Percentiles rank a stretch among this genome's conserved stretches.
Conservation (phyloP, 2,888 invertebrate genomes). For the Sminthurides aquaticus region DNA sequence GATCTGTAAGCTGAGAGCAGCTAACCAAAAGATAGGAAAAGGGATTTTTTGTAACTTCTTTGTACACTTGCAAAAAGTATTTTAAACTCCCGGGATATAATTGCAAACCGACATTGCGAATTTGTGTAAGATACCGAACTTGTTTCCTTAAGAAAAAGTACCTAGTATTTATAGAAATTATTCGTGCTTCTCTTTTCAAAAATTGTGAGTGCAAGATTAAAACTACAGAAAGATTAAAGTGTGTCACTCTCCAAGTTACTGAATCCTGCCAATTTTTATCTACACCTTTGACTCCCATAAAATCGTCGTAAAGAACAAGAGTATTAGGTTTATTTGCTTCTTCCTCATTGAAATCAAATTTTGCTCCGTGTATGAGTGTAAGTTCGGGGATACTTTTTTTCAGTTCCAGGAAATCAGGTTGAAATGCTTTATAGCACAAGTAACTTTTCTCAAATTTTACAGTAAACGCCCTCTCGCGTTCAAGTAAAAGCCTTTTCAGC, state of each 20-base stretch:
- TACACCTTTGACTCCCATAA: background rate
- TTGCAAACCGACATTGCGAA: background rate
- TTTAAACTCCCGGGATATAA: background rate
- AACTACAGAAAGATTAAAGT: background rate
- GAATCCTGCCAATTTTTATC: background rate
- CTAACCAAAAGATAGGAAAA: background rate
- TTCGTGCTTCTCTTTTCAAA: background rate
- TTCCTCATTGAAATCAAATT: background rate
- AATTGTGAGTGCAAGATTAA: background rate
- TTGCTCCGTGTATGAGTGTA: background rate
- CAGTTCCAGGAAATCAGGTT: background rate
- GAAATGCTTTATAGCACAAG: background rate
- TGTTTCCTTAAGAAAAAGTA: background rate
- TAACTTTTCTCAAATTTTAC: background rate
- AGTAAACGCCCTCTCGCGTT: background rate
- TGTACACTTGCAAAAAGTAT: background rate
- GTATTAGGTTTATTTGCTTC: background rate
- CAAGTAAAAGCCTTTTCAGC: background rate
- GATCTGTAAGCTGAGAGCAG: too few relatives aligned
- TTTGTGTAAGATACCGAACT: background rate
- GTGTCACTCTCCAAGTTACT: background rate
- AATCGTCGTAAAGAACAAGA: background rate
- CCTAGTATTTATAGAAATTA: background rate
- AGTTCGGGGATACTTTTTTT: background rate
- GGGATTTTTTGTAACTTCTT: background rate